Evolutionary conservation across 1,140 invertebrate species (phyloP).

Genomic region (Belonocnema kinseyi): DNA sequence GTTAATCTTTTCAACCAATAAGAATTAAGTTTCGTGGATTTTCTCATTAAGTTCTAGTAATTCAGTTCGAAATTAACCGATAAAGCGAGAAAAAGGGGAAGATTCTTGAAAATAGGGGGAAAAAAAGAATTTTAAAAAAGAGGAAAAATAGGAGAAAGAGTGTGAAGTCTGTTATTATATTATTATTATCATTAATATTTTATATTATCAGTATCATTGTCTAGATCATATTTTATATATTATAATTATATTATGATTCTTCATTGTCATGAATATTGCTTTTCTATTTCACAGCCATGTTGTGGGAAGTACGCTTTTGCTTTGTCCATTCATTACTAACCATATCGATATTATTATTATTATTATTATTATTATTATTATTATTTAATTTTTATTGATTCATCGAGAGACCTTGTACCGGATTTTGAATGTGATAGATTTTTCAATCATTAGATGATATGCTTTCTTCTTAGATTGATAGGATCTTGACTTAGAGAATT

Average conservation of each 20-base stretch:
- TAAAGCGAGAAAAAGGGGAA: too few relatives aligned
- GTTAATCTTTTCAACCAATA: too few relatives aligned
- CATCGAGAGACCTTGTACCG: slow-evolving; percentile 5
- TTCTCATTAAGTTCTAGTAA: too few relatives aligned
- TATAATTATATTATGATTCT: slow-evolving; percentile 36
- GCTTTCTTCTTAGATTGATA: neutral
- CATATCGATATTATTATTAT: slow-evolving; percentile 21
- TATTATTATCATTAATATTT: neutral
- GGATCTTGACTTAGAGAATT: slow-evolving; percentile 8
- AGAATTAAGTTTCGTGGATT: too few relatives aligned
- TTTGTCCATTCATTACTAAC: slow-evolving; percentile 65
- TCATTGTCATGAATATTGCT: slow-evolving; percentile 51
- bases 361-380: too few relatives aligned
- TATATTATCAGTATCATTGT: slow-evolving; percentile 22
- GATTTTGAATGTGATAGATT: slow-evolving; percentile 17
- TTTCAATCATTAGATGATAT: slow-evolving; percentile 11
- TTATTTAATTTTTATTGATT: slow-evolving; percentile 29
- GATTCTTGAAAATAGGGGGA: too few relatives aligned
- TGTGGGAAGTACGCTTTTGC: slow-evolving; percentile 75
- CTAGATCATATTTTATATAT: slow-evolving; percentile 31
- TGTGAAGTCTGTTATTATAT: slow-evolving; percentile 8
- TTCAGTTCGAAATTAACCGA: too few relatives aligned
- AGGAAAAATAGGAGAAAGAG: too few relatives aligned
- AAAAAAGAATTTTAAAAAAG: too few relatives aligned
- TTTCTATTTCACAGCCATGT: slow-evolving; percentile 72